Evolutionary conservation across 2,797 vertebrate species (phyloP), one percentile per base, ranked within the genome.

Genomic region (Jordanella pulchra): DNA sequence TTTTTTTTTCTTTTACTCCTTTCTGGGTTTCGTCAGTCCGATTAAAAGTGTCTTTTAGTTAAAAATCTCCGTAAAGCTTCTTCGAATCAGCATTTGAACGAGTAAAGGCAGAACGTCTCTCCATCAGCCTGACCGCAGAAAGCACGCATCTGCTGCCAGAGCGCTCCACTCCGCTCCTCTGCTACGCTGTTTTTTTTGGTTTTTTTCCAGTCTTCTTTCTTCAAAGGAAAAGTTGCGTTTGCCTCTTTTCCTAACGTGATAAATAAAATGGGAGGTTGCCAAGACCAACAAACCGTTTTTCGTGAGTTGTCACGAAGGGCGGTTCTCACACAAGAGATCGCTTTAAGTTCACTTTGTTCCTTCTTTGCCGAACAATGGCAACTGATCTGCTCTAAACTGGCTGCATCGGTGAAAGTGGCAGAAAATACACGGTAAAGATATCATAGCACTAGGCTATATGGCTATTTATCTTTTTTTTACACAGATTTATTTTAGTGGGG

Each of bases 181-280:
- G 30, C 45, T 2, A 25, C 50, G 53, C 35, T 7, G 17, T 18
- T 58, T 39, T 4, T 39, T 39, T 7, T 39, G 5, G 35, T 39
- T 39, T 39, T 39, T 39, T 39, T 39, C 35, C 35, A 39, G 35
- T 4, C 35, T 3, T 21, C 21, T 58, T 69, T 58, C 54, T 35
- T 13, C 21, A n/a, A 18, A 18, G 15, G 18, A 70, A 85, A 84
- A 87, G 80, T 89, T 88, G 76, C 72, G 23, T 73, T 55, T 68
- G 58, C 53, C 54, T 72, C 54, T 82, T 30, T 18, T 47, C 69
- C 18, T 73, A 51, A 28, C 67, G 44, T 54, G 73, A 72, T 39
- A 21, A 14, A 70, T 42, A 39, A 7, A 42, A 71, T 30, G 69
- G 23, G 53, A 1, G 42, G 32, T 71, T 58, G 55, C 30, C 15